phyloP scores from a whole-genome alignment of 2,888 invertebrate species.

The Asteroscopus sphinx region DNA sequence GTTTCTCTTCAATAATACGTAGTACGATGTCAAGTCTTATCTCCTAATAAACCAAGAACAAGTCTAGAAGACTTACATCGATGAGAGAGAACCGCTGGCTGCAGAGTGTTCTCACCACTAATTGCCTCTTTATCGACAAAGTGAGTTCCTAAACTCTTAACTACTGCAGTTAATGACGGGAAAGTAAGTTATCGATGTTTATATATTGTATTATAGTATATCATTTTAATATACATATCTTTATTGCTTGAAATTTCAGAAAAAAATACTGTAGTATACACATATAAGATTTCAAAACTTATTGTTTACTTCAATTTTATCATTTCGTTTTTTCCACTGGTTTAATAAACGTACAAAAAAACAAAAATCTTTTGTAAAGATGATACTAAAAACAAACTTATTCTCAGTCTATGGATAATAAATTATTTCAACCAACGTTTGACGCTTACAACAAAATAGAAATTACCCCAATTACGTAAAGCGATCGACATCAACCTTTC shows the following conservation, averaged over 20 bases:
- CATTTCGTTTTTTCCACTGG: too few species aligned
- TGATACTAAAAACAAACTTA: neutral
- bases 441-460: conserved; percentile 1
- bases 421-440: conserved; percentile 3
- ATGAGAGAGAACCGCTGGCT: conserved; percentile 32
- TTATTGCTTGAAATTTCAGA: too few species aligned
- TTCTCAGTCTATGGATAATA: neutral
- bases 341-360: neutral
- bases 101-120: conserved; percentile 64
- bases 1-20: too few species aligned
- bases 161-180: conserved; percentile 12
- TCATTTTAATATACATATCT: too few species aligned
- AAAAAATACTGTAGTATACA: too few species aligned
- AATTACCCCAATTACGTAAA: conserved; percentile 17
- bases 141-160: conserved; percentile 53
- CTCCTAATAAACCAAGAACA: neutral
- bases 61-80: conserved; percentile 46
- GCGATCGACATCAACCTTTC: conserved; percentile 11
- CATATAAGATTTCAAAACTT: too few species aligned
- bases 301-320: too few species aligned
- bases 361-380: neutral
- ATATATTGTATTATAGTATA: too few species aligned
- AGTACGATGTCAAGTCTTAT: neutral
- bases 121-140: conserved; percentile 72
- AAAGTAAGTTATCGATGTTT: conserved; percentile 6